Conservation (phyloP, 2,797 vertebrate species). For the Arnoldichthys spilopterus region DNA sequence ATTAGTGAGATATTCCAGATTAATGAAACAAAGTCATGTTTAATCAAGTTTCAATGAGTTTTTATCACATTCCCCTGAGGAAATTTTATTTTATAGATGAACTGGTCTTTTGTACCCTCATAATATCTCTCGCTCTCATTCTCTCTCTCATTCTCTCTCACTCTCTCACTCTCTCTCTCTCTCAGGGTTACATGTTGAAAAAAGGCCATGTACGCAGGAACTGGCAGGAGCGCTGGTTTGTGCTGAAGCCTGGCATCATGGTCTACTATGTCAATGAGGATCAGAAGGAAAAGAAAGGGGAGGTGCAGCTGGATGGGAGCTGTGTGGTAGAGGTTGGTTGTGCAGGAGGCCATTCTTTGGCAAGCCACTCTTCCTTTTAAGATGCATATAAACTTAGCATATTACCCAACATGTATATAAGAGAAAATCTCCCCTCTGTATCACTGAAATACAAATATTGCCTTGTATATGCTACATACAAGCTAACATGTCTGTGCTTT, state of each 20-base stretch:
- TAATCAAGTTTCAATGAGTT: too few relatives aligned
- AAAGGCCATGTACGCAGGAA: slow-evolving; percentile 82
- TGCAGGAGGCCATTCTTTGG: background rate
- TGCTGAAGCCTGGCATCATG: slow-evolving; percentile 75
- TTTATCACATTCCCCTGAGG: too few relatives aligned
- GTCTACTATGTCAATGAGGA: slow-evolving; percentile 78
- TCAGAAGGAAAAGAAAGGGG: slow-evolving; percentile 81
- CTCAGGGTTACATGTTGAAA: slow-evolving; percentile 84
- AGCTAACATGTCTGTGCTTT: too few relatives aligned
- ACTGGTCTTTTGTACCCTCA: too few relatives aligned
- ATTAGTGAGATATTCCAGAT: too few relatives aligned
- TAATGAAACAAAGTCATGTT: too few relatives aligned
- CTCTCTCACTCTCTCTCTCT: background rate
- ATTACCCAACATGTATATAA: background rate
- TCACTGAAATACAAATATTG: too few relatives aligned
- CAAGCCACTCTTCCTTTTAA: background rate
- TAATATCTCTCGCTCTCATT: too few relatives aligned
- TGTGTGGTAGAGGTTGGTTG: slow-evolving; percentile 77
- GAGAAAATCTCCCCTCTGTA: too few relatives aligned
- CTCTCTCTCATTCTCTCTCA: too few relatives aligned
- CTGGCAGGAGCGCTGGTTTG: slow-evolving; percentile 87
- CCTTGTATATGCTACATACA: too few relatives aligned
- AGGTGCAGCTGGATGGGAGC: slow-evolving; percentile 76
- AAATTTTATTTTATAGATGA: too few relatives aligned
- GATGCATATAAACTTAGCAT: background rate